A percentile compares a stretch with the other conserved stretches of the same genome.
phyloP scores from a whole-genome alignment of 2,888 invertebrate genomes.

The Cantharis flavilabris region DNA sequence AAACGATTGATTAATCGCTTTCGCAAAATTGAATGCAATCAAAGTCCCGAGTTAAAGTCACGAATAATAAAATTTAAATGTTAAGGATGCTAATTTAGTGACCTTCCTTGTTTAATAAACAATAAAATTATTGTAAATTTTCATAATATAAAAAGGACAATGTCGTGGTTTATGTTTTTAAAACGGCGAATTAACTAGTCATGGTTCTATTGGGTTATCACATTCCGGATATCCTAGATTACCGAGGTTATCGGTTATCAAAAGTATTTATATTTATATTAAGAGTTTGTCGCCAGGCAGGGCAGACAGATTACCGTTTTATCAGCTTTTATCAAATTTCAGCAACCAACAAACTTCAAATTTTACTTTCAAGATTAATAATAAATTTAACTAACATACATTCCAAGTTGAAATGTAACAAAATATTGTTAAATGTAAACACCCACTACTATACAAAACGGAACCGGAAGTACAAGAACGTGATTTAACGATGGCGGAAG shows the following conservation, averaged over 20 bases:
- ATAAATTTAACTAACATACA: neutral
- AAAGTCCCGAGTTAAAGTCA: neutral
- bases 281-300: constrained; percentile 12
- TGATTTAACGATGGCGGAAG: constrained; percentile 34
- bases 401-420: neutral
- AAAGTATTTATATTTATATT: constrained; percentile 13
- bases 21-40: neutral
- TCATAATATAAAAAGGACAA: constrained; percentile 8
- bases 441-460: constrained; percentile 20
- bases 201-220: constrained; percentile 31
- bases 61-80: neutral
- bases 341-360: neutral
- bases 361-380: neutral
- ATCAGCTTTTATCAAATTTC: neutral
- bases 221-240: constrained; percentile 36
- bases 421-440: constrained; percentile 17
- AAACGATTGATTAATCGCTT: neutral
- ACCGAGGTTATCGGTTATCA: constrained; percentile 25
- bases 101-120: neutral
- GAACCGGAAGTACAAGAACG: constrained; percentile 32
- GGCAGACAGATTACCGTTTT: neutral
- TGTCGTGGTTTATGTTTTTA: constrained; percentile 21
- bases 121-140: neutral
- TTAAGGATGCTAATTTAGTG: neutral
- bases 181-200: constrained; percentile 16